These are phyloP conservation scores for Trachurus trachurus DNA, from an alignment of 2,797 vertebrate genomes.

Conservation along the genomic window DNA sequence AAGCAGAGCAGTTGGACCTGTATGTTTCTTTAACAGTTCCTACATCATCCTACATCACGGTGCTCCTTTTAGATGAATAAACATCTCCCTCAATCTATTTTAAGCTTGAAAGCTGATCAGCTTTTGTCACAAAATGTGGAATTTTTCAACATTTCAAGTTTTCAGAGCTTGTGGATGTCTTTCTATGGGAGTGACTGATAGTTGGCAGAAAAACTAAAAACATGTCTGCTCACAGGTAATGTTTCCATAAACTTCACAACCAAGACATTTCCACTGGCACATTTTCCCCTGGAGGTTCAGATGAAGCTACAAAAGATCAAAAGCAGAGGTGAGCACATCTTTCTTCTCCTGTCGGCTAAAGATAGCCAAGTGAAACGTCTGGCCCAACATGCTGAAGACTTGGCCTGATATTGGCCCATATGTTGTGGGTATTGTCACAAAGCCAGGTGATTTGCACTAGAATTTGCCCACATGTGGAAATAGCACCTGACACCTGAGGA, in stretches of 20 bases:
- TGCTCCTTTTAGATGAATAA: too few species aligned
- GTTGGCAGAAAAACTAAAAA: not conserved
- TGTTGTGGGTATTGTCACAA: too few species aligned
- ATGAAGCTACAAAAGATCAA: not conserved
- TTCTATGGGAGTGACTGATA: not conserved
- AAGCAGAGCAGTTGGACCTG: too few species aligned
- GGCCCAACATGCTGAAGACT: too few species aligned
- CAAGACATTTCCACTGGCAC: not conserved
- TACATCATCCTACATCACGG: too few species aligned
- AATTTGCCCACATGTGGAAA: too few species aligned
- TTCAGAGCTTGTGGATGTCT: not conserved
- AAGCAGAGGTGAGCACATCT: not conserved
- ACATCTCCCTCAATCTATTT: too few species aligned
- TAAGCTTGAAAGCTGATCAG: not conserved
- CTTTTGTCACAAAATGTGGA: not conserved
- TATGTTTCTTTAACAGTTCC: too few species aligned
- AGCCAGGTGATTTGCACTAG: too few species aligned
- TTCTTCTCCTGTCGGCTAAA: not conserved
- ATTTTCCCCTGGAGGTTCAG: not conserved
- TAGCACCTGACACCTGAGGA: too few species aligned
- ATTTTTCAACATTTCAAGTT: not conserved
- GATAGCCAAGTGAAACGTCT: too few species aligned
- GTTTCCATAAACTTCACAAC: not conserved
- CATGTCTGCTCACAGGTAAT: not conserved
- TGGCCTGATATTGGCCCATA: too few species aligned